Conservation (phyloP, 2,797 vertebrate species). For the Alcedo quadribrachys region DNA sequence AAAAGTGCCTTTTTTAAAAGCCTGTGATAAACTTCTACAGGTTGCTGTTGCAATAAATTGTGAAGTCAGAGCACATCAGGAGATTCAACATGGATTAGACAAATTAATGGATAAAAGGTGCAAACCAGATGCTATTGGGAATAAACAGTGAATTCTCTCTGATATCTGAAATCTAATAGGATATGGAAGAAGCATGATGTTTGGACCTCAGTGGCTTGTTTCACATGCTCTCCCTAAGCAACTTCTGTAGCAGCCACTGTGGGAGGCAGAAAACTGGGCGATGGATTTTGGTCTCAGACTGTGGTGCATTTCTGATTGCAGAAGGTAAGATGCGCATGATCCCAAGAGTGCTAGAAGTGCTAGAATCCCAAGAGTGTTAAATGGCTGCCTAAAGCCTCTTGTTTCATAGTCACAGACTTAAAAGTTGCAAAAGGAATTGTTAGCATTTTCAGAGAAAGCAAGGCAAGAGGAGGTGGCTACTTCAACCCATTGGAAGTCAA, state of each 20-base stretch:
- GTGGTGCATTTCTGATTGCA: not conserved
- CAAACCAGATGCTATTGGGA: not conserved
- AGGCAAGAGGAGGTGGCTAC: not conserved
- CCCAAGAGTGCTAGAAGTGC: not conserved
- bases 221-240: not conserved
- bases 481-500: not conserved
- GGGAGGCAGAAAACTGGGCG: not conserved
- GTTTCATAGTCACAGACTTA: not conserved
- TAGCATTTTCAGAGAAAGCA: not conserved
- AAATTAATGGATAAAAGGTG: conserved; percentile 33
- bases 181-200: not conserved
- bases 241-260: not conserved
- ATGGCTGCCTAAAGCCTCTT: not conserved
- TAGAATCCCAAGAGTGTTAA: not conserved
- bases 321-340: not conserved
- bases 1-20: conserved; percentile 4
- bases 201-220: not conserved
- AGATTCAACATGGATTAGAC: not conserved
- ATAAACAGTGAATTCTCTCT: not conserved
- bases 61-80: not conserved
- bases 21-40: not conserved
- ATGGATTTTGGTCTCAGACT: not conserved
- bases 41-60: not conserved
- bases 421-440: not conserved
- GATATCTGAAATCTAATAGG: not conserved